A percentile compares a stretch with the other conserved stretches of the same genome.
phyloP scores from a whole-genome alignment of 2,888 invertebrate genomes.

The Eurytoma adleriae region DNA sequence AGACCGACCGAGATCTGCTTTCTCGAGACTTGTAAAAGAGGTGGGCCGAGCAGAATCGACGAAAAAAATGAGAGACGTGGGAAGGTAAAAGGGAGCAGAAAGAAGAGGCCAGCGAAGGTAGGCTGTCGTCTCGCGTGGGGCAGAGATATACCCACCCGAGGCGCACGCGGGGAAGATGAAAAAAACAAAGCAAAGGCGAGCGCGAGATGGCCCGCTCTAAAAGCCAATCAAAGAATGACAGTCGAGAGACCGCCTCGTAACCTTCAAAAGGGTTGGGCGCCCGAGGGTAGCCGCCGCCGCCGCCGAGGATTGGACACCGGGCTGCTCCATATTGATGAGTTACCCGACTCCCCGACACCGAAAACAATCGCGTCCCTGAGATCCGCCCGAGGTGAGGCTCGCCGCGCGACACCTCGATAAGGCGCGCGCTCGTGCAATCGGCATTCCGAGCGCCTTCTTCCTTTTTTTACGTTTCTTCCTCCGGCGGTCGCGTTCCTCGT shows the following conservation, averaged over 20 bases:
- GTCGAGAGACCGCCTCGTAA: constrained; percentile 67
- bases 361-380: constrained; percentile 54
- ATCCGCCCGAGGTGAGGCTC: constrained; percentile 30
- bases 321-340: constrained; percentile 75
- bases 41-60: too few relatives aligned
- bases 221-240: constrained; percentile 76
- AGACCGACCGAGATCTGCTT: too few relatives aligned
- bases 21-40: too few relatives aligned
- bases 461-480: neutral
- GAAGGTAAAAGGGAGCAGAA: constrained; percentile 4
- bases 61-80: too few relatives aligned
- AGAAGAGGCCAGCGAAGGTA: constrained; percentile 45
- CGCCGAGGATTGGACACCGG: constrained; percentile 67
- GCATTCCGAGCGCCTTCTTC: neutral
- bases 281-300: constrained; percentile 68
- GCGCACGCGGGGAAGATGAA: constrained; percentile 57
- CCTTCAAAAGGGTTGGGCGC: constrained; percentile 71
- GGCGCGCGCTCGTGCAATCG: neutral
- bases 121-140: constrained; percentile 47
- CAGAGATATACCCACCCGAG: constrained; percentile 46
- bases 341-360: constrained; percentile 54
- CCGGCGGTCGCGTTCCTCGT: neutral
- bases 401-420: constrained; percentile 28
- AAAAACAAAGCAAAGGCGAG: constrained; percentile 51
- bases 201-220: constrained; percentile 67